Percentiles rank a stretch among this genome's conserved stretches.
These are phyloP conservation scores for Schmidtea mediterranea DNA, from an alignment of 1,140 invertebrate species.

Conservation along the genomic window DNA sequence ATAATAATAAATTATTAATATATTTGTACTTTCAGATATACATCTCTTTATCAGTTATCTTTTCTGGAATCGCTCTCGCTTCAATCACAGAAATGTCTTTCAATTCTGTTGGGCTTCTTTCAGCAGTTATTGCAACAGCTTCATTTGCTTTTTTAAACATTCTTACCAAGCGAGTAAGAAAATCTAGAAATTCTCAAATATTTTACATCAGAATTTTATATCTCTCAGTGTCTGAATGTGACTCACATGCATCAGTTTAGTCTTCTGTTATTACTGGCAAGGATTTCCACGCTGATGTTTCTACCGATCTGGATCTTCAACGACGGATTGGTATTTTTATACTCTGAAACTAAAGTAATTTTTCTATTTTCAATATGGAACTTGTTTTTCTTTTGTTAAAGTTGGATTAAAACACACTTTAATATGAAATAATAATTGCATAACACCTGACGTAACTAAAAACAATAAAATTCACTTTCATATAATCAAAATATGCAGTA, in stretches of 20 bases:
- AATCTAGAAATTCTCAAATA: not conserved
- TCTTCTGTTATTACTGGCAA: constrained; percentile 50
- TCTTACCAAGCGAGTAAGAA: constrained; percentile 62
- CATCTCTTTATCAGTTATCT: constrained; percentile 59
- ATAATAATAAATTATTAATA: not conserved
- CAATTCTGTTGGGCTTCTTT: constrained; percentile 52
- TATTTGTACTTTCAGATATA: constrained; percentile 33
- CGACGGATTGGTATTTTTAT: constrained; percentile 26
- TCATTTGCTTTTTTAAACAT: constrained; percentile 74
- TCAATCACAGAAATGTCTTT: constrained; percentile 73
- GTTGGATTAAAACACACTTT: too few species aligned
- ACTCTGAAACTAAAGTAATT: too few species aligned
- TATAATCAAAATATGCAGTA: too few species aligned
- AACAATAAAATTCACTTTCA: too few species aligned
- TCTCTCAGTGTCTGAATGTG: constrained; percentile 45
- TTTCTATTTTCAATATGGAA: too few species aligned
- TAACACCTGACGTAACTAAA: too few species aligned
- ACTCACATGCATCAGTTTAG: constrained; percentile 59
- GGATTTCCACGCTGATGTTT: constrained; percentile 50
- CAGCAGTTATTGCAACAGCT: constrained; percentile 59
- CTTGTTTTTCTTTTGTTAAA: too few species aligned
- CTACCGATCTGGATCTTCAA: constrained; percentile 56
- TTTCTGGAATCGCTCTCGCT: constrained; percentile 61
- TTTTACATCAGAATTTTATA: constrained; percentile 7
- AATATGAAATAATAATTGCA: too few species aligned